Base-by-base conservation (phyloP, 2,888 invertebrate genomes). In the Luperina testacea region DNA sequence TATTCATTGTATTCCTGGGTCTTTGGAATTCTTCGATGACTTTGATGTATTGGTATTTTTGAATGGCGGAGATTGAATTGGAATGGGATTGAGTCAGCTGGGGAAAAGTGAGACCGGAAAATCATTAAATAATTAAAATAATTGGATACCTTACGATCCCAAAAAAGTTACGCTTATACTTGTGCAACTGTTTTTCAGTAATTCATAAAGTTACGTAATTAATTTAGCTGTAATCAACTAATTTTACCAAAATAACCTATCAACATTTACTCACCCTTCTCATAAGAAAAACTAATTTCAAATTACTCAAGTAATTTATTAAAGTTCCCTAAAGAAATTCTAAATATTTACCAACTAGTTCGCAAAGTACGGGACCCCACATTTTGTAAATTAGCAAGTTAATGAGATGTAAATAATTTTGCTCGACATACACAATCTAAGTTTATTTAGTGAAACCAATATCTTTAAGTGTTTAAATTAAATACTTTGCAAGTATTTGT, bases 401-500 rank as follows among this genome's bases (percentile, higher is more conserved):
- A 86, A 87, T 88, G 83, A 86, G 72, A 77, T 82, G 32, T 65
- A 82, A 84, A 82, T 87, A 79, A 80, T 83, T 85, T 81, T 24
- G 71, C 75, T 78, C 77, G 73, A 63, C 77, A 75, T 59, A 80
- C 71, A 77, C 82, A 83, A 82, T 74, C 79, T 77, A 85, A 85
- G 86, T 88, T 88, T 88, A 84, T 87, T 87, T 88, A 89, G 82
- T 85, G 84, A 87, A 81, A 82, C 84, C 80, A 71, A 88, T 83
- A 87, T 83, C 72, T 80, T 71, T 68, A 71, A 75, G 69, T 78
- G 77, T 57, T 75, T 70, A 75, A 86, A 83, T 85, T 78, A 84
- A 87, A 88, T 81, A 80, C 84, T 83, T 84, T 64, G 67, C 27
- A 81, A 87, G 83, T 77, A 84, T 81, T 84, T 83, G 32, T 83